Percentiles rank a stretch among this genome's conserved stretches.
phyloP scores from a whole-genome alignment of 2,113 vertebrate species.

The Actenoides hombroni region DNA sequence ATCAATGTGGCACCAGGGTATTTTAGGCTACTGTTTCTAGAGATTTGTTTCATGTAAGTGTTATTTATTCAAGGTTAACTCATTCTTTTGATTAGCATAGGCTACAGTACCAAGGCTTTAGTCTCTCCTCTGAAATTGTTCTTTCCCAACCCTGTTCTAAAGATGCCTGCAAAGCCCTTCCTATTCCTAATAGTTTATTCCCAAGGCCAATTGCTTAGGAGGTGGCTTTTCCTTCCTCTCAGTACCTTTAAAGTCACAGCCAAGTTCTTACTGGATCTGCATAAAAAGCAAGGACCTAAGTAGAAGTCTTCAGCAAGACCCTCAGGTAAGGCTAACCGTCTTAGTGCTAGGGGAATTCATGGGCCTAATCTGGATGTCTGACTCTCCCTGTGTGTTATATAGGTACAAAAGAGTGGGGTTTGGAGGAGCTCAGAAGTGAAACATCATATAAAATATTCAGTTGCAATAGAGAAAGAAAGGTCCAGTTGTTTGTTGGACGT shows the following conservation, averaged over 20 bases:
- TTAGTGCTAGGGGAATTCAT: not conserved
- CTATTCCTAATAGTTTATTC: not conserved
- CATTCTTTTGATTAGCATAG: not conserved
- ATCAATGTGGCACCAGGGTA: not conserved
- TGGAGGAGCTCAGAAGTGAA: not conserved
- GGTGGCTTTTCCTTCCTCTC: not conserved
- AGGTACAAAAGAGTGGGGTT: not conserved
- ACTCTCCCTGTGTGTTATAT: not conserved
- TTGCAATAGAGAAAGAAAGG: not conserved
- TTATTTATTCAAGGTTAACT: not conserved
- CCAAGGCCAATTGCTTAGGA: not conserved
- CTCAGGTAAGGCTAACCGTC: not conserved
- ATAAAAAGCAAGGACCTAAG: not conserved
- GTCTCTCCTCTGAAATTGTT: not conserved
- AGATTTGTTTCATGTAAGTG: not conserved
- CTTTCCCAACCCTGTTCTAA: not conserved
- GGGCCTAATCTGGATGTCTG: not conserved
- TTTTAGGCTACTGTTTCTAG: conserved; percentile 14
- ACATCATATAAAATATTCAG: not conserved
- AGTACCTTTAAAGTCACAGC: not conserved
- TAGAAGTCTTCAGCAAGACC: not conserved
- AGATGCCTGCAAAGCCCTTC: not conserved
- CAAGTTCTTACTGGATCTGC: not conserved
- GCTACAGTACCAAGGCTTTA: not conserved
- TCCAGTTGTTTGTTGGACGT: not conserved